A percentile compares a stretch with the other conserved stretches of the same genome.
Conservation (phyloP, 1,140 invertebrate species). For the Achroia grisella region DNA sequence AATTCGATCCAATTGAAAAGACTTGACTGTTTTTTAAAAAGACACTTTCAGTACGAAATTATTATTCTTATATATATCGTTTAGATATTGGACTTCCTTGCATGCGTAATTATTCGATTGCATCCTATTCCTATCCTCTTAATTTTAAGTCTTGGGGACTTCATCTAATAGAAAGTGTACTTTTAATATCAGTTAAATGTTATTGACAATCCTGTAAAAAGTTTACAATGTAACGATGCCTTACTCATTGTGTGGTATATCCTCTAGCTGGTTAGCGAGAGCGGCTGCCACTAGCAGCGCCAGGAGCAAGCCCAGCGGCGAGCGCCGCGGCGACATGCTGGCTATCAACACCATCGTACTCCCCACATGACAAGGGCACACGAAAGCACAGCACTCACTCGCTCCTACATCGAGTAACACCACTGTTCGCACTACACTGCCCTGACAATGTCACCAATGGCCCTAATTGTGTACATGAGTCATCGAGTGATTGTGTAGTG, state of each 20-base stretch:
- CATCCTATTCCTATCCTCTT: too few relatives aligned
- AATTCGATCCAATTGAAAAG: too few relatives aligned
- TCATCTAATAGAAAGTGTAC: too few relatives aligned
- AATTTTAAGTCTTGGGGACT: too few relatives aligned
- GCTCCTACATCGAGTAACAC: conserved; percentile 36
- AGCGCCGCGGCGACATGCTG: conserved; percentile 44
- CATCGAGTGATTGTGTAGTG: conserved; percentile 28
- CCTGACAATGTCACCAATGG: conserved; percentile 34
- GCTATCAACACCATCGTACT: conserved; percentile 48
- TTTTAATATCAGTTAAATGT: too few relatives aligned
- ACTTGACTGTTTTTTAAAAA: too few relatives aligned
- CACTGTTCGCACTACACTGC: conserved; percentile 44
- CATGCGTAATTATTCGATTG: too few relatives aligned
- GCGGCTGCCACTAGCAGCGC: conserved; percentile 50
- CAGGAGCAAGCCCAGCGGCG: conserved; percentile 35
- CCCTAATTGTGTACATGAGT: conserved; percentile 31
- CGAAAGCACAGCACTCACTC: conserved; percentile 37
- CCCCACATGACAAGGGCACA: conserved; percentile 46
- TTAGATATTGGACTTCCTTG: too few relatives aligned
- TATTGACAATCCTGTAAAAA: too few relatives aligned
- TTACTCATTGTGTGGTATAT: conserved; percentile 90
- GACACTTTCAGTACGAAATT: too few relatives aligned
- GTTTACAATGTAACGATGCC: conserved; percentile 30
- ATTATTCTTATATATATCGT: too few relatives aligned
- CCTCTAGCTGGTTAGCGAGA: conserved; percentile 83